These are phyloP conservation scores for Hirtodrosophila cameraria DNA, from an alignment of 2,888 invertebrate species.

Conservation along the genomic window DNA sequence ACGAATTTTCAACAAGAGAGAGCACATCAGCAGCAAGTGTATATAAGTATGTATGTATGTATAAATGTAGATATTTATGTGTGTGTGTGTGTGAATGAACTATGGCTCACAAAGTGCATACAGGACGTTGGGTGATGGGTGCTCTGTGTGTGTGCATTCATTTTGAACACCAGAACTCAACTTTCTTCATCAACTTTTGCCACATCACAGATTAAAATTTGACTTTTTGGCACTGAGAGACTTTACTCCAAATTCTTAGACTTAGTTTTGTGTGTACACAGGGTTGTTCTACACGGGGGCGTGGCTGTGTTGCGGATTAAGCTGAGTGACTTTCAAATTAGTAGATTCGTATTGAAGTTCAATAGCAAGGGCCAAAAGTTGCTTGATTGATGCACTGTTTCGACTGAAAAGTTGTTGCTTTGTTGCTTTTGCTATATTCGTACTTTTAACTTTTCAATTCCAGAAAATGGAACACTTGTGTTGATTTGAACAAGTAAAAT, in stretches of 20 bases:
- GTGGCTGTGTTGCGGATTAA: constrained; percentile 61
- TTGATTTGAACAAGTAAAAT: constrained; percentile 5
- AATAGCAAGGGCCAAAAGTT: constrained; percentile 69
- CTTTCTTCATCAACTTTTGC: constrained; percentile 77
- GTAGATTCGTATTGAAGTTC: constrained; percentile 67
- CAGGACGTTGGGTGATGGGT: constrained; percentile 23
- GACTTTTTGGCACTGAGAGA: constrained; percentile 71
- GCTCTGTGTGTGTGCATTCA: constrained; percentile 39
- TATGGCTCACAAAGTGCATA: constrained; percentile 59
- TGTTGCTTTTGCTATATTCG: neutral
- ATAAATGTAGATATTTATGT: too few species aligned
- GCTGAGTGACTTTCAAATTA: constrained; percentile 77
- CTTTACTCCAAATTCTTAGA: constrained; percentile 40
- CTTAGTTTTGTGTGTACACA: constrained; percentile 15
- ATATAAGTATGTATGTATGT: constrained; percentile 17
- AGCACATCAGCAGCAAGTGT: constrained; percentile 27
- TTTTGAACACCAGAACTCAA: constrained; percentile 56
- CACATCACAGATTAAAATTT: constrained; percentile 78
- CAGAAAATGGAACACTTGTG: neutral
- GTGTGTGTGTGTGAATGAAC: constrained; percentile 38
- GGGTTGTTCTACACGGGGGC: too few species aligned
- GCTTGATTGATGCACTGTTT: constrained; percentile 66
- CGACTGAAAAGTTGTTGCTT: constrained; percentile 26
- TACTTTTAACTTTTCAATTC: constrained; percentile 27
- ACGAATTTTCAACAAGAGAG: constrained; percentile 39